phyloP scores from a whole-genome alignment of 2,797 vertebrate species.

The Pseudopleuronectes americanus region DNA sequence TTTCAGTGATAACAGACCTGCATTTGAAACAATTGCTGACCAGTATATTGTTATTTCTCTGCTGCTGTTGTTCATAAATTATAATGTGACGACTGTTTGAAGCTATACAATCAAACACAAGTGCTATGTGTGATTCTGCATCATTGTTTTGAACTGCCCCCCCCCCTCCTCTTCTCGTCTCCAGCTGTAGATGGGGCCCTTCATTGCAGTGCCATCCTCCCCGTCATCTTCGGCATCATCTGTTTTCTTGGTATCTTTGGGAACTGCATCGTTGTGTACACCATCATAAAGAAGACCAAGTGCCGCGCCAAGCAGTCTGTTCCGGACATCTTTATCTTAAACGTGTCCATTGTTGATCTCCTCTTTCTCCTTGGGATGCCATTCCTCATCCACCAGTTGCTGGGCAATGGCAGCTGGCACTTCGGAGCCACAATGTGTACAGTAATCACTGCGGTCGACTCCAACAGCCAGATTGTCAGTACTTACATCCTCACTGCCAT shows the following conservation, averaged over 20 bases:
- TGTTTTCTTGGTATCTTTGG: conserved; percentile 86
- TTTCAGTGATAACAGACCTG: background rate
- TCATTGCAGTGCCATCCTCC: conserved; percentile 82
- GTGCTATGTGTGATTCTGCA: too few species aligned
- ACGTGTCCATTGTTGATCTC: conserved; percentile 87
- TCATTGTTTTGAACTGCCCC: background rate
- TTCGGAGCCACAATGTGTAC: conserved; percentile 88
- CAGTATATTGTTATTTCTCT: background rate
- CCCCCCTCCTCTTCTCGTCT: background rate
- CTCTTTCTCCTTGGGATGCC: conserved; percentile 91
- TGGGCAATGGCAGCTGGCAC: conserved; percentile 89
- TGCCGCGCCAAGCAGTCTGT: conserved; percentile 84
- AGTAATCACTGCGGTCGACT: conserved; percentile 88
- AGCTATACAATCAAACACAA: too few species aligned
- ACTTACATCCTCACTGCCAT: conserved; percentile 91
- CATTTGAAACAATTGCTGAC: too few species aligned
- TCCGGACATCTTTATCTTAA: conserved; percentile 90
- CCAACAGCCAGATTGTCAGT: conserved; percentile 91
- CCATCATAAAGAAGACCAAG: conserved; percentile 88
- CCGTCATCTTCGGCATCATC: conserved; percentile 87
- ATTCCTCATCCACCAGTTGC: conserved; percentile 90
- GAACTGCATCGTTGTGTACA: conserved; percentile 88
- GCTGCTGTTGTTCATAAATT: background rate
- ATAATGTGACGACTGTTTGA: background rate
- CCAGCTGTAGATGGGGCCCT: conserved; percentile 61